A percentile compares a stretch with the other conserved stretches of the same genome.
These are phyloP conservation scores for Dendrolimus kikuchii DNA, from an alignment of 1,140 invertebrate species.

Conservation along the genomic window DNA sequence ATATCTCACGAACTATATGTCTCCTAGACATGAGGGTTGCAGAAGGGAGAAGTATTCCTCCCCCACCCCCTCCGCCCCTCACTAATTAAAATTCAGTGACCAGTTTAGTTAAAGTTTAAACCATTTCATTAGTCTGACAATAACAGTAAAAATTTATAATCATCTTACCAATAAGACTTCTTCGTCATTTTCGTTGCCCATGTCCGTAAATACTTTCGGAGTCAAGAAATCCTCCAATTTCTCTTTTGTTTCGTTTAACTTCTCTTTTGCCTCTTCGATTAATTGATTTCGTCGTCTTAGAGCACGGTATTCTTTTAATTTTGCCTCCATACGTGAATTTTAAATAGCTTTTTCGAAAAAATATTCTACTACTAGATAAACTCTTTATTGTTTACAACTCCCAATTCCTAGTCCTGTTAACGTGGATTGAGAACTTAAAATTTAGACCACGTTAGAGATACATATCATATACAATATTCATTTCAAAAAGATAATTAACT, in stretches of 20 bases:
- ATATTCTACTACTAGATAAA: neutral
- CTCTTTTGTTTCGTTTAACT: constrained; percentile 36
- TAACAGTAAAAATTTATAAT: neutral
- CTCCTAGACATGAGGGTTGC: no score
- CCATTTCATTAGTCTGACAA: neutral
- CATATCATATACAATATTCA: no score
- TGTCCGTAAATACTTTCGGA: constrained; percentile 35
- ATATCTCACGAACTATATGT: no score
- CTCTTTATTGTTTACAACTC: neutral
- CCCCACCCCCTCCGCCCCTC: no score
- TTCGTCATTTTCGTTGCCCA: constrained; percentile 39
- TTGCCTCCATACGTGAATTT: constrained; percentile 53
- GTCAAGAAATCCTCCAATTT: constrained; percentile 35
- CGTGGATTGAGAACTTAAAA: no score
- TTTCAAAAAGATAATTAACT: no score
- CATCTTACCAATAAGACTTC: constrained; percentile 40
- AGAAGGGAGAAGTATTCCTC: no score
- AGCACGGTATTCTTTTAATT: constrained; percentile 59
- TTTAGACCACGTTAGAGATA: no score
- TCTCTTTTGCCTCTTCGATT: constrained; percentile 45
- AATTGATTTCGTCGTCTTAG: constrained; percentile 49
- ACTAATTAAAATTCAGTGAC: no score
- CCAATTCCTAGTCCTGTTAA: no score
- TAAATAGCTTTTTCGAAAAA: neutral
- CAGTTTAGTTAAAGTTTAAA: neutral